Evolutionary conservation across 2,797 vertebrate species (phyloP).

Genomic region (Diplodus puntazzo): DNA sequence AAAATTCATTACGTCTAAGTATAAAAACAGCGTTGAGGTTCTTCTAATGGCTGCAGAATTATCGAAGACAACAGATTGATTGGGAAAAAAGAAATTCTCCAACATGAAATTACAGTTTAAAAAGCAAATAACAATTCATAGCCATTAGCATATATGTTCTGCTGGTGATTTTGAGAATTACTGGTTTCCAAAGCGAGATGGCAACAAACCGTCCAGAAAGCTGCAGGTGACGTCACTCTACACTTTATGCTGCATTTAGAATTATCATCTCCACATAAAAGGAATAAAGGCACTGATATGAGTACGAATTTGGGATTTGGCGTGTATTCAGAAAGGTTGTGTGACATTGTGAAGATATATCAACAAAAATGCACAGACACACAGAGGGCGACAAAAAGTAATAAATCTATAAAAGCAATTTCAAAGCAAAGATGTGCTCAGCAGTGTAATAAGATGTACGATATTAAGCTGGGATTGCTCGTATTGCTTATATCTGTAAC

Average conservation of each 20-base stretch:
- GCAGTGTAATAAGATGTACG: conserved; percentile 66
- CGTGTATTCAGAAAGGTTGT: conserved; percentile 1
- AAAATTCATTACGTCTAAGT: background rate
- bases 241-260: background rate
- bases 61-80: background rate
- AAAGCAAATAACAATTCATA: background rate
- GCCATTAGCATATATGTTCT: background rate
- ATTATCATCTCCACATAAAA: background rate
- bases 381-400: conserved; percentile 55
- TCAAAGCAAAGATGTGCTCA: conserved; percentile 49
- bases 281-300: background rate
- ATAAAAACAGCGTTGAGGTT: background rate
- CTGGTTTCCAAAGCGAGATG: conserved; percentile 15
- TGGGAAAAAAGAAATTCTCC: background rate
- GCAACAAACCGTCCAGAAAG: conserved; percentile 10
- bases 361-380: conserved; percentile 46
- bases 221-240: background rate
- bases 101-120: background rate
- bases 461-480: conserved; percentile 75
- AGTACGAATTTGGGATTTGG: conserved; percentile 13
- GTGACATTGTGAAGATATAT: conserved; percentile 35
- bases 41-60: background rate
- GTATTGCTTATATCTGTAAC: conserved; percentile 56
- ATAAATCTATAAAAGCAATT: conserved; percentile 67
- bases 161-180: conserved; percentile 3